phyloP scores from a whole-genome alignment of 2,888 invertebrate species.

The Caenorhabditis sp. region DNA sequence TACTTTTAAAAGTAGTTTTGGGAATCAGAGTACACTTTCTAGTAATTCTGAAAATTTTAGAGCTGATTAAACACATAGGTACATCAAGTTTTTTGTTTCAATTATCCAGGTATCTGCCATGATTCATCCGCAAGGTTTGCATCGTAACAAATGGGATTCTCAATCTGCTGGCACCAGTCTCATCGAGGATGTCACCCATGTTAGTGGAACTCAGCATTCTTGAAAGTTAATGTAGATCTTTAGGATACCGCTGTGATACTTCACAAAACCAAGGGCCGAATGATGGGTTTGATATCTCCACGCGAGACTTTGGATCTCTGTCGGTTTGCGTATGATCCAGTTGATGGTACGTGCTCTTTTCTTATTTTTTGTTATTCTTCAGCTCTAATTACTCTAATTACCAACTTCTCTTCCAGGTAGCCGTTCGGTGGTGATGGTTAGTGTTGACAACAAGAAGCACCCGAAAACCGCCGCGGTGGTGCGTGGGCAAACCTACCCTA shows the following conservation, averaged over 20 bases:
- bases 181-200: conserved; percentile 46
- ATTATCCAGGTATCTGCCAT: conserved; percentile 64
- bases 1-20: too few relatives aligned
- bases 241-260: conserved; percentile 67
- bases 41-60: too few relatives aligned
- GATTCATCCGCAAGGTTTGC: conserved; percentile 70
- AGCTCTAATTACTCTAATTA: background rate
- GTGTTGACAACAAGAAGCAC: conserved; percentile 57
- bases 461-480: conserved; percentile 62
- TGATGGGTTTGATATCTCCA: conserved; percentile 68
- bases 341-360: conserved; percentile 54
- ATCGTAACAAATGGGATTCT: conserved; percentile 67
- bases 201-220: conserved; percentile 17
- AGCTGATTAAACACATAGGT: background rate
- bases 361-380: too few relatives aligned
- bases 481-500: conserved; percentile 67
- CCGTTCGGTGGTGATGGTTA: conserved; percentile 68
- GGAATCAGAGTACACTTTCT: too few relatives aligned
- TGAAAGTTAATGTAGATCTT: conserved; percentile 11
- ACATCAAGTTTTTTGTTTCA: too few relatives aligned
- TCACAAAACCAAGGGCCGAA: conserved; percentile 66
- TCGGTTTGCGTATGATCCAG: conserved; percentile 60
- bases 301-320: conserved; percentile 68
- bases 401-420: conserved; percentile 46
- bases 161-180: conserved; percentile 69